phyloP scores from a whole-genome alignment of 2,888 invertebrate species.

The Nysson spinosus region DNA sequence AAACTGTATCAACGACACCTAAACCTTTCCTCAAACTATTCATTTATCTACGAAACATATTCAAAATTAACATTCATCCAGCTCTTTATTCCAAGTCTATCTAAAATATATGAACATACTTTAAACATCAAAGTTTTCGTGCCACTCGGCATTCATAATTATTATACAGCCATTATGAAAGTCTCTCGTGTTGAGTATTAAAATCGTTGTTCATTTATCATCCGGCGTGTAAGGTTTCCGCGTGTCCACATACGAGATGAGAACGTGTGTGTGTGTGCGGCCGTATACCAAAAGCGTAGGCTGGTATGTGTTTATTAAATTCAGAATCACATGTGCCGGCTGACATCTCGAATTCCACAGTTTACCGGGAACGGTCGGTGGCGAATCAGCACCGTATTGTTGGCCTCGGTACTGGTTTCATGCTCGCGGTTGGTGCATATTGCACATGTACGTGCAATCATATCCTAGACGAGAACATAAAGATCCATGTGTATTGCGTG shows the following conservation, averaged over 20 bases:
- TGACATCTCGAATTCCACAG: conserved; percentile 59
- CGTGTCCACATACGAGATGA: conserved; percentile 40
- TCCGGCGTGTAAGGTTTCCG: not conserved
- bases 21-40: too few species aligned
- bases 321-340: conserved; percentile 61
- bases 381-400: conserved; percentile 46
- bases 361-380: conserved; percentile 43
- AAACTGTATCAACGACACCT: too few species aligned
- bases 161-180: too few species aligned
- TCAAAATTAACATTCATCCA: too few species aligned
- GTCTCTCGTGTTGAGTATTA: too few species aligned
- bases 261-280: too few species aligned
- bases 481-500: conserved; percentile 16
- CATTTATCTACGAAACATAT: too few species aligned
- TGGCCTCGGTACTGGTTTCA: conserved; percentile 17
- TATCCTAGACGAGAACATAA: conserved; percentile 21
- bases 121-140: too few species aligned
- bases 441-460: conserved; percentile 41
- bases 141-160: too few species aligned
- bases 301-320: conserved; percentile 71
- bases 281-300: conserved; percentile 27
- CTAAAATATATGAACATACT: too few species aligned
- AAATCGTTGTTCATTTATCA: too few species aligned
- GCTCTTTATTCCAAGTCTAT: too few species aligned
- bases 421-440: conserved; percentile 32